Evolutionary conservation across 2,113 vertebrate genomes (phyloP), one percentile per base, ranked within the genome.

Genomic region (Labeo rohita): DNA sequence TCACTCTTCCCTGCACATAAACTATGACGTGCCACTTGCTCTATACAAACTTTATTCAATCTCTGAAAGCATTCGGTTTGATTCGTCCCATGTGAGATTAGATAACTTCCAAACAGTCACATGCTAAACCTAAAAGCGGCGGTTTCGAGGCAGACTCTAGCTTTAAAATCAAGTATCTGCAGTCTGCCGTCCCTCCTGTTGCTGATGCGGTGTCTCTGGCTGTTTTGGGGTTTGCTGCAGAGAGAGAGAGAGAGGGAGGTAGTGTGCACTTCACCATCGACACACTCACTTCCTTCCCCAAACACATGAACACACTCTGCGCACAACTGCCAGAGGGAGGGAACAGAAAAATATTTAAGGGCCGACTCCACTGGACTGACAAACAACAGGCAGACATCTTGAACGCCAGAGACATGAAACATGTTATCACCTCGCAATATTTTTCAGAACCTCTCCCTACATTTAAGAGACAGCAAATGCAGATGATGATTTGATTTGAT

Each of bases 251-350:
- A 68, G 59, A 54, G 12, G 59, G 66, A 16, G 52, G 45, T 50
- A 72, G 77, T 36, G 66, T 61, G 78, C 49, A 77, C 49, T 77
- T 77, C 13, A 36, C 47, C 75, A 81, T 36, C 16, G 47, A 66
- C 54, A 80, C 59, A 59, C 70, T 76, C 75, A 63, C 54, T 81
- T 50, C 34, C 77, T 76, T 88, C 80, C 73, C 80, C 85, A 86
- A 90, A 89, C 88, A 85, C 83, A 83, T 83, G 23, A 74, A 92
- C 91, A 89, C 86, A 86, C 88, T 89, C 86, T 90, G 80, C 47
- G 63, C 80, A 82, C 65, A 82, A 82, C 80, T 68, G 80, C 65
- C 80, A 52, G 63, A 82, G 47, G 80, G 80, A 82, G 80, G 23
- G 47, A 82, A 63, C 63, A 70, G 15, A 82, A 65, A 65, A 49